These are phyloP conservation scores for Python bivittatus DNA, from an alignment of 2,113 vertebrate genomes.

Conservation along the genomic window DNA sequence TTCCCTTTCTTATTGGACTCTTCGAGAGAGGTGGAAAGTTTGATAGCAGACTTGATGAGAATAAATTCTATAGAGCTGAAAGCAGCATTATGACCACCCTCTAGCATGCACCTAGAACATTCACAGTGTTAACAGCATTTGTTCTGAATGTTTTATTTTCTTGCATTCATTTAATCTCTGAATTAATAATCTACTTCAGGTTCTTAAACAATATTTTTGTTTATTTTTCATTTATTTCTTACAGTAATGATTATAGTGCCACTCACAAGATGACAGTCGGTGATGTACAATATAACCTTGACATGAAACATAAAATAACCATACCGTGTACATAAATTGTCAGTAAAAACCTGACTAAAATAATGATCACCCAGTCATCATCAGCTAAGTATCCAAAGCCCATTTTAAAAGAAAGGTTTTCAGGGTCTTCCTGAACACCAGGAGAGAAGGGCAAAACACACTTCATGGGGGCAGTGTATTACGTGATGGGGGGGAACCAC, in stretches of 20 bases:
- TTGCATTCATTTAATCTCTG: constrained; percentile 8
- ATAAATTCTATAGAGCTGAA: too few species aligned
- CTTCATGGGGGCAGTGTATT: neutral
- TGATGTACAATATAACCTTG: neutral
- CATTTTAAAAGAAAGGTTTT: neutral
- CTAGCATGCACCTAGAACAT: neutral
- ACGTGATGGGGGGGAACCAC: neutral
- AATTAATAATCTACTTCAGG: constrained; percentile 45
- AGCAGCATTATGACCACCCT: neutral
- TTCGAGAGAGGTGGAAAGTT: too few species aligned
- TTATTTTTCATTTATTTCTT: neutral
- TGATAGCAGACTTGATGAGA: too few species aligned
- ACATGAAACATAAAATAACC: neutral
- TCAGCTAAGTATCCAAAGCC: neutral
- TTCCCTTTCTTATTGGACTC: too few species aligned
- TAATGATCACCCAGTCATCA: neutral
- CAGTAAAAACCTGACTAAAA: neutral
- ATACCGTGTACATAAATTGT: neutral
- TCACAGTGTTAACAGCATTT: too few species aligned
- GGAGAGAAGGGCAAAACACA: too few species aligned
- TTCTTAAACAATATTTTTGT: constrained; percentile 54
- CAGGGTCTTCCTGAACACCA: neutral
- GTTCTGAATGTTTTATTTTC: neutral
- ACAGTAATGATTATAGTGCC: neutral
- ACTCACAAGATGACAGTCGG: neutral